Evolutionary conservation across 1,140 invertebrate genomes (phyloP), one percentile per base, ranked within the genome.

Genomic region (Drosophila lacertosa): DNA sequence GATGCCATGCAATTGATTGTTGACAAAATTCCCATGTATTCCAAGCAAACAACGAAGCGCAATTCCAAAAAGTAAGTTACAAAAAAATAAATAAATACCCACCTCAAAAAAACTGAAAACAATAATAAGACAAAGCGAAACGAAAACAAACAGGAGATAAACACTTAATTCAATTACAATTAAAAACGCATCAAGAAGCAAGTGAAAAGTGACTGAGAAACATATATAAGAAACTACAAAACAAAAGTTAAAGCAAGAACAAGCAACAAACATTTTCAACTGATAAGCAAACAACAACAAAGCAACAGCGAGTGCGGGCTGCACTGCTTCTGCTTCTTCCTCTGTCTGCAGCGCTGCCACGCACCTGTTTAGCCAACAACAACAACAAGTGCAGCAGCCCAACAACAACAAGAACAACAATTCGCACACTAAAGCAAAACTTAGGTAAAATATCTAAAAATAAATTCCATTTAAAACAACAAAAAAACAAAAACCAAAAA

Each of bases 11-110:
- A 91, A 90, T 88, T 91, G 77, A 90, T 90, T 89, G 84, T 90
- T 84, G 89, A 90, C 89, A 90, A 90, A 90, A 90, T 90, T 90
- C 89, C 89, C 89, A 91, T 91, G 89, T 91, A 91, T 90, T 91
- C 89, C 89, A 91, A 91, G 89, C 89, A 91, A 89, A 90, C 82
- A 84, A 77, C 89, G 81, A 90, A 91, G 83, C 89, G 89, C 68
- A 91, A 90, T 90, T 91, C 89, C 86, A 91, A 91, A 91, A 91
- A 90, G 89, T 91, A 91, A 91, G 89, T 90, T 77, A 20, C 5
- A 57, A 42, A 26, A 40, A 22, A 44, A 3, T 50, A 18, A 37
- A 20, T 6, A 63, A 62, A 45, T 44, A 18, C 39, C 39, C 39
- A 2, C 29, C 44, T 40, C 16, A 26, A 7, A 24, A 40, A 13